Conservation (phyloP, 2,113 vertebrate genomes). For the Campylomormyrus tamandua region DNA sequence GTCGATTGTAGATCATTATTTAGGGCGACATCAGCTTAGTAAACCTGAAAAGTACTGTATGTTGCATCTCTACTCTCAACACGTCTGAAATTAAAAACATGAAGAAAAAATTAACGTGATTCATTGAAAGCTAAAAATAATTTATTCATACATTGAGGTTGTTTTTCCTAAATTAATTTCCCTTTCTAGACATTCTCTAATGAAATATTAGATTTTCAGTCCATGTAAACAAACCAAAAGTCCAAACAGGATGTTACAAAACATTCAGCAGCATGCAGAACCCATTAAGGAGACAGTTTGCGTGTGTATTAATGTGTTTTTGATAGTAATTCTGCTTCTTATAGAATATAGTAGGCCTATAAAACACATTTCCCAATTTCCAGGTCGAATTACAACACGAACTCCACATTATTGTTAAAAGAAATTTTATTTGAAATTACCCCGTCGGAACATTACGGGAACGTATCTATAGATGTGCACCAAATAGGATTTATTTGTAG, state of each 20-base stretch:
- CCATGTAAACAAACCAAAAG: not conserved
- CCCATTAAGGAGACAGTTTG: not conserved
- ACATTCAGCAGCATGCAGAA: not conserved
- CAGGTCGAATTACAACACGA: not conserved
- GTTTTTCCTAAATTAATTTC: not conserved
- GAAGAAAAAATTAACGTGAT: not conserved
- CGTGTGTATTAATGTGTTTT: not conserved
- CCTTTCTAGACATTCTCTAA: not conserved
- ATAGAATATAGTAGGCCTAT: not conserved
- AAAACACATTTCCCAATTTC: not conserved
- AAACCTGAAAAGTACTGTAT: not conserved
- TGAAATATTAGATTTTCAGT: not conserved
- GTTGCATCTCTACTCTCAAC: not conserved
- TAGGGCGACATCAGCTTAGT: not conserved
- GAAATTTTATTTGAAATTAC: not conserved
- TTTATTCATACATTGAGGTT: not conserved
- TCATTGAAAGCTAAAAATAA: not conserved
- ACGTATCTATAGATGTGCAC: not conserved
- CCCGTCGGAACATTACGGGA: not conserved
- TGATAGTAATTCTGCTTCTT: not conserved
- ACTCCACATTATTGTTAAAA: not conserved
- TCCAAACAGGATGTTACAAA: not conserved
- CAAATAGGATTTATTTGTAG: not conserved
- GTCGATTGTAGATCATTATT: not conserved
- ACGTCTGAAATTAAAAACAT: not conserved